These are phyloP conservation scores for Porites lobata DNA, from an alignment of 92 coral and sea anemone species.

Conservation along the genomic window DNA sequence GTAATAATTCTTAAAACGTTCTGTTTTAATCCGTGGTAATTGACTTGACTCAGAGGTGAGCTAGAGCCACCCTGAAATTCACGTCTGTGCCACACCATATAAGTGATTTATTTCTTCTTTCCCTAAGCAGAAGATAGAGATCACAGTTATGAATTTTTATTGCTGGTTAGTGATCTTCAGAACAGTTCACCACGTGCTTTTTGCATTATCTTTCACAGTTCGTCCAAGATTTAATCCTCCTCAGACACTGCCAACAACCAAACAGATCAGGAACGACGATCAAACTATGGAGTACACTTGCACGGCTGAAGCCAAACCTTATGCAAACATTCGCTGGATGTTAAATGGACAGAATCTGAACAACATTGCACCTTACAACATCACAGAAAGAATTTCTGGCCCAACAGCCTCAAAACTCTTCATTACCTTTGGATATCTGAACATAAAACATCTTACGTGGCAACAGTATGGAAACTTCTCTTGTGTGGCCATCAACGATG, in stretches of 20 bases:
- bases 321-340: slow-evolving; percentile 75
- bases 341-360: slow-evolving; percentile 74
- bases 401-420: slow-evolving; percentile 21
- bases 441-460: slow-evolving; percentile 50
- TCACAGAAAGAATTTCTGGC: background rate
- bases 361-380: slow-evolving; percentile 47
- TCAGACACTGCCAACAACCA: slow-evolving; percentile 10
- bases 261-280: slow-evolving; percentile 58
- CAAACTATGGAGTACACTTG: slow-evolving; percentile 78
- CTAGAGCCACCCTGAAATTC: too few relatives aligned
- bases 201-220: slow-evolving; percentile 12
- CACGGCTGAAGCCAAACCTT: slow-evolving; percentile 80
- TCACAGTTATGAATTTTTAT: too few relatives aligned
- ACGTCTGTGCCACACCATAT: too few relatives aligned
- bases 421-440: slow-evolving; percentile 35
- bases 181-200: background rate
- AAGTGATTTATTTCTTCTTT: too few relatives aligned
- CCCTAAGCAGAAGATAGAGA: too few relatives aligned
- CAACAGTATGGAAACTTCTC: slow-evolving; percentile 57
- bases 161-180: too few relatives aligned
- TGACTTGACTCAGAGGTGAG: too few relatives aligned
- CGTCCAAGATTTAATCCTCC: slow-evolving; percentile 28
- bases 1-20: too few relatives aligned
- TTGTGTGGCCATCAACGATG: slow-evolving; percentile 68
- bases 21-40: too few relatives aligned